These are phyloP conservation scores for Noctua pronuba DNA, from an alignment of 2,888 invertebrate genomes.

Conservation along the genomic window DNA sequence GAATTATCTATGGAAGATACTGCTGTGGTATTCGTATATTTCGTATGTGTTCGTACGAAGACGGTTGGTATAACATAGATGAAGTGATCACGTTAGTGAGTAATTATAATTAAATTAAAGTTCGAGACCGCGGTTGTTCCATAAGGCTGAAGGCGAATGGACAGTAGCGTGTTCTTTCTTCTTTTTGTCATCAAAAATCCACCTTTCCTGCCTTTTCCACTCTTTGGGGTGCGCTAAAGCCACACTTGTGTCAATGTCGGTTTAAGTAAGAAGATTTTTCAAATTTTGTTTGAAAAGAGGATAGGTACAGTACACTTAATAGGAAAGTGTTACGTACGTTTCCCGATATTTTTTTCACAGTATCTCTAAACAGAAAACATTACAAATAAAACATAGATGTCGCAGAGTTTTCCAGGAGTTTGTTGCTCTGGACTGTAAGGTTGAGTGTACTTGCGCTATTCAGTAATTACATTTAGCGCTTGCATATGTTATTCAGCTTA, in stretches of 20 bases:
- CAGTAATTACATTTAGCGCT: slow-evolving; percentile 50
- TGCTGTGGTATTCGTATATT: neutral
- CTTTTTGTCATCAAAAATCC: neutral
- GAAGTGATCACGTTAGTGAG: neutral
- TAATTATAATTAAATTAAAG: neutral
- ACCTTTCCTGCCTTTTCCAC: too few species aligned
- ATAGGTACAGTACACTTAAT: neutral
- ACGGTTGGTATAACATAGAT: neutral
- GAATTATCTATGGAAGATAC: slow-evolving; percentile 9
- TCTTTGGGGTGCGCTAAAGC: too few species aligned
- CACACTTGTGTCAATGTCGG: too few species aligned
- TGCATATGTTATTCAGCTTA: slow-evolving; percentile 39
- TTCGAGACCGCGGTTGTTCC: neutral
- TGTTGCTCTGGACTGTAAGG: slow-evolving; percentile 34
- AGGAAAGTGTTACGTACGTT: neutral
- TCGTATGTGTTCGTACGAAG: slow-evolving; percentile 8
- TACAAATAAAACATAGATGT: slow-evolving; percentile 26
- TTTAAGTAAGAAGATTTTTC: neutral
- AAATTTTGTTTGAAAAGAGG: neutral
- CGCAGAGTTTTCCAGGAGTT: slow-evolving; percentile 34
- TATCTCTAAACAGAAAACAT: neutral
- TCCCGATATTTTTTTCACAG: neutral
- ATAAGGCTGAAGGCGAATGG: neutral
- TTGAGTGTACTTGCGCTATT: slow-evolving; percentile 34
- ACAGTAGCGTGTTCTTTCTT: neutral